These are phyloP conservation scores for Torymus aiolomorphi DNA, from an alignment of 2,888 invertebrate species.

Conservation along the genomic window DNA sequence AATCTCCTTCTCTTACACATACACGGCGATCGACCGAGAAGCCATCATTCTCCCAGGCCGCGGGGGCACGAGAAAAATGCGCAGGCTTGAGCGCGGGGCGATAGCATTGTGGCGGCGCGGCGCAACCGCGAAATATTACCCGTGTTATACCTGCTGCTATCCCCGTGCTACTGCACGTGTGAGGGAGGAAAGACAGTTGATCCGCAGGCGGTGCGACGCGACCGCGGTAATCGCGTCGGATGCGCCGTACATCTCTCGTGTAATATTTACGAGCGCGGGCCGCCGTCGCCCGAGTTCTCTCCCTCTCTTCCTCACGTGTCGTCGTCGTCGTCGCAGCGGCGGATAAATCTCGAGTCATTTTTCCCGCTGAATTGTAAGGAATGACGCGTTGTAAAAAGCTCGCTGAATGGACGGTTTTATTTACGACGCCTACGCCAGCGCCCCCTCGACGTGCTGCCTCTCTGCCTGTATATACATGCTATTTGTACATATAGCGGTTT, in stretches of 20 bases:
- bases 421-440: too few relatives aligned
- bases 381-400: conserved; percentile 41
- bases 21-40: conserved; percentile 67
- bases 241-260: conserved; percentile 64
- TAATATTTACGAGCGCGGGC: conserved; percentile 65
- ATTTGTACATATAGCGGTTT: too few relatives aligned
- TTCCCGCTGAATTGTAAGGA: conserved; percentile 27
- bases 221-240: conserved; percentile 68
- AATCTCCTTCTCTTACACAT: conserved; percentile 63
- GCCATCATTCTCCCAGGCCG: conserved; percentile 67
- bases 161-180: conserved; percentile 28
- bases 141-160: conserved; percentile 62
- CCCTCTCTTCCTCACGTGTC: background rate
- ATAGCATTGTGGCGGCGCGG: conserved; percentile 63
- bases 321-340: background rate
- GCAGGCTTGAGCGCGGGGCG: conserved; percentile 27
- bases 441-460: too few relatives aligned
- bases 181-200: background rate
- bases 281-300: conserved; percentile 8
- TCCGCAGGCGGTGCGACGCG: conserved; percentile 55
- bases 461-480: too few relatives aligned
- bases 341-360: conserved; percentile 53
- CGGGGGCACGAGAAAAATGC: conserved; percentile 34
- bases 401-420: too few relatives aligned
- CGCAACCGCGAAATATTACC: conserved; percentile 70